Evolutionary conservation across 2,888 invertebrate genomes (phyloP).

Genomic region (Eudasyphora cyanicolor): DNA sequence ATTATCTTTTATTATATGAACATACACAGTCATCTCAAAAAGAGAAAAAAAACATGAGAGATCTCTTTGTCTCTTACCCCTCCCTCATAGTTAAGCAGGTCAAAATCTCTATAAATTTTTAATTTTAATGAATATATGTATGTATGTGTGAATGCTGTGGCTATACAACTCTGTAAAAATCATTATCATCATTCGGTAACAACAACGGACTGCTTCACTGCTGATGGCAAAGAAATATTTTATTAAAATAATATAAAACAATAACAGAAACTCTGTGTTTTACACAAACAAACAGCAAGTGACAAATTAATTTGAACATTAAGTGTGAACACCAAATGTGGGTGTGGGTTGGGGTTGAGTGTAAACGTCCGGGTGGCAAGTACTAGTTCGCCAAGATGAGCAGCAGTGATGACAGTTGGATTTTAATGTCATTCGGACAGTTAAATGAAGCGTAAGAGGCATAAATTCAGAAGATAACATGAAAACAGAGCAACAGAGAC

Average conservation of each 20-base stretch:
- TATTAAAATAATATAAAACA: not conserved
- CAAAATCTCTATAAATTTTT: conserved; percentile 27
- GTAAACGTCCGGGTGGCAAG: not conserved
- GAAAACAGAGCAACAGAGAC: not conserved
- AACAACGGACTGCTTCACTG: not conserved
- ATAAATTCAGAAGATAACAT: conserved; percentile 10
- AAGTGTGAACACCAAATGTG: not conserved
- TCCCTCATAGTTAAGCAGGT: not conserved
- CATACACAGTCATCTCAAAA: conserved; percentile 16
- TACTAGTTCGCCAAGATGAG: not conserved
- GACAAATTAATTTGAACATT: conserved; percentile 16
- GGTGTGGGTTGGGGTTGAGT: not conserved
- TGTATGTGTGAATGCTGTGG: not conserved
- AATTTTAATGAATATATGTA: conserved; percentile 5
- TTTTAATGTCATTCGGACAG: conserved; percentile 25
- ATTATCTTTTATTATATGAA: conserved; percentile 55
- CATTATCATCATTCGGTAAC: conserved; percentile 6
- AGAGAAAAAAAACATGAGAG: not conserved
- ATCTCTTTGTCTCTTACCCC: not conserved
- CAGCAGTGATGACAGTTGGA: conserved; percentile 23
- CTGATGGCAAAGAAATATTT: no score
- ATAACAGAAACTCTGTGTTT: not conserved
- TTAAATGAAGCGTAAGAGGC: conserved; percentile 6
- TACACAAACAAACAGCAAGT: not conserved
- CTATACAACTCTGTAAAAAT: not conserved